Evolutionary conservation across 2,113 vertebrate genomes (phyloP).

Genomic region (Sinocyclocheilus grahami): DNA sequence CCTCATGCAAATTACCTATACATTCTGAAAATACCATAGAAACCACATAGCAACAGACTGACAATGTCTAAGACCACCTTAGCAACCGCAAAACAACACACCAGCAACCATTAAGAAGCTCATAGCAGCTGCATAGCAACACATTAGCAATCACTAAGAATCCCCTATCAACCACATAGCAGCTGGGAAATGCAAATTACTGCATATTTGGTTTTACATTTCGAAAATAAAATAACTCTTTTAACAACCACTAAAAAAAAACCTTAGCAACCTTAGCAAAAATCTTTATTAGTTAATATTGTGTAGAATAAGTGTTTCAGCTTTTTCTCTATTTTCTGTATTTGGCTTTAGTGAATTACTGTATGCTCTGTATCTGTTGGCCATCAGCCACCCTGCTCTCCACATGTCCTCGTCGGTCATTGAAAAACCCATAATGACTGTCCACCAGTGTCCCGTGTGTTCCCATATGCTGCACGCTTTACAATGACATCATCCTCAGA

Average conservation of each 20-base stretch:
- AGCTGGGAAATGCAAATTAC: too few relatives aligned
- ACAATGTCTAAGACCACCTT: too few relatives aligned
- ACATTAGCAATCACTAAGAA: too few relatives aligned
- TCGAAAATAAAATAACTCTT: background rate
- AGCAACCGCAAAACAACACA: too few relatives aligned
- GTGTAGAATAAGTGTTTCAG: background rate
- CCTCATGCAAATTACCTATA: background rate
- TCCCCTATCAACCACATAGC: too few relatives aligned
- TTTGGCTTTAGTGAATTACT: background rate
- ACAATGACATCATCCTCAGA: slow-evolving; percentile 19
- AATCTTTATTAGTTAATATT: background rate
- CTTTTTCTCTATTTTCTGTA: background rate
- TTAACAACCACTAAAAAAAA: background rate
- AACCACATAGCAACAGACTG: background rate
- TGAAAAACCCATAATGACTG: slow-evolving; percentile 2
- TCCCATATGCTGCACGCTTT: slow-evolving; percentile 2
- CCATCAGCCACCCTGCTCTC: background rate
- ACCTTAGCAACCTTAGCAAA: background rate
- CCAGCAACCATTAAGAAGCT: too few relatives aligned
- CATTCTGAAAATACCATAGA: background rate
- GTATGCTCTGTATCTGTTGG: background rate
- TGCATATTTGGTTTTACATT: background rate
- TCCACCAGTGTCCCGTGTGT: background rate
- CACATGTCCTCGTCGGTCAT: background rate
- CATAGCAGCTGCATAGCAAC: too few relatives aligned